Conservation (phyloP, 1,140 invertebrate species). For the Apocrypta bakeri region DNA sequence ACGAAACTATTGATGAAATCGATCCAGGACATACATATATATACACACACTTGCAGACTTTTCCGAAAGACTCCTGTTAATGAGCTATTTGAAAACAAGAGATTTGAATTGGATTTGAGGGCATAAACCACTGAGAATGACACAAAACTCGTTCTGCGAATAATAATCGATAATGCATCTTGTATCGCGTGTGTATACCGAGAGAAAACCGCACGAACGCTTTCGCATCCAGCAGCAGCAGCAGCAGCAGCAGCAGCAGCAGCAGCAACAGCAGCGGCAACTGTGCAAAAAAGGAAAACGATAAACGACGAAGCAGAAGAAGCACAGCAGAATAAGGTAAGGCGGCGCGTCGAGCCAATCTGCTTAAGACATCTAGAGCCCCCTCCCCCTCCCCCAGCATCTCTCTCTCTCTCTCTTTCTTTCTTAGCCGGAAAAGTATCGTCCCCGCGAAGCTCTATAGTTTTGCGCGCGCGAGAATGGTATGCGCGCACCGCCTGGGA, state of each 20-base stretch:
- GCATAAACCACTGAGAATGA: too few species aligned
- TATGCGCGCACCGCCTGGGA: conserved; percentile 54
- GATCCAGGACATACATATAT: too few species aligned
- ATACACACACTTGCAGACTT: too few species aligned
- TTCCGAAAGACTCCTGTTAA: neutral
- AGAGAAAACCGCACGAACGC: conserved; percentile 35
- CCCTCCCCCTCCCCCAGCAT: too few species aligned
- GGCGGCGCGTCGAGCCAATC: conserved; percentile 39
- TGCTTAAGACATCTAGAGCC: conserved; percentile 50
- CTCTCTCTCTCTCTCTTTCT: neutral
- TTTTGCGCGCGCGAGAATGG: conserved; percentile 46
- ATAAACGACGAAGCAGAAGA: neutral
- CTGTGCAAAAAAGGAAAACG: neutral
- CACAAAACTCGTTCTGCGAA: neutral
- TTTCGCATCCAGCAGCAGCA: neutral
- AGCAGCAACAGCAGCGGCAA: neutral
- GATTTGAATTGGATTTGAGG: neutral
- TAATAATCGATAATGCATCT: conserved; percentile 31
- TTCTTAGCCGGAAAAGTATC: conserved; percentile 35
- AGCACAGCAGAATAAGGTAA: neutral
- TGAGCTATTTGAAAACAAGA: neutral
- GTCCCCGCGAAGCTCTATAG: conserved; percentile 28
- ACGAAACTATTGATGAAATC: neutral
- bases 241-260: neutral
- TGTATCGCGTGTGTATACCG: neutral